Base-by-base conservation (phyloP, 2,888 invertebrate species). In the Crematogaster levior region DNA sequence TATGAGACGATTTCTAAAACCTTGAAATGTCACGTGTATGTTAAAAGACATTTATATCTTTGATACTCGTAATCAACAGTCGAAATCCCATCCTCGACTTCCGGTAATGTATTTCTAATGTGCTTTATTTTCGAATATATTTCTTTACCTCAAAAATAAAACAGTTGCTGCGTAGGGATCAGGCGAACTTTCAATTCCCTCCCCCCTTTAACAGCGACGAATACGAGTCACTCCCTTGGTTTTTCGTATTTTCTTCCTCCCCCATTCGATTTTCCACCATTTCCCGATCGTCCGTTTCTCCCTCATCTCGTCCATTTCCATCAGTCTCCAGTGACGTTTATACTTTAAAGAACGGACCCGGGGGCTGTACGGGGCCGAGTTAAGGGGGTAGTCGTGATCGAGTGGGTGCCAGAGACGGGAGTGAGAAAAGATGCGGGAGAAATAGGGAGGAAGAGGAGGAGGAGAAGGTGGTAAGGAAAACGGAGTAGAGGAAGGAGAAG, bases 301-400 rank as follows among this genome's bases (percentile, higher is more conserved):
- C 73, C 68, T 68, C 83, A 81, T 82, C 88, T 80, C 90, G 90
- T 89, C 90, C 87, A 87, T 89, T 88, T 88, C 87, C 87, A 90
- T 89, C 89, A 88, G 90, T 88, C 88, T 89, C 84, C 84, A 84
- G 86, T 86, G 90, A 91, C 90, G 91, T 91, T 90, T 90, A 90
- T 91, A 91, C 92, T 93, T 92, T 91, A 88, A 90, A 91, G 92
- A 92, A 92, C 91, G 92, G 92, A 92, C 91, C 93, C 91, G 88
- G 81, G 89, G 93, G 93, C 91, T 90, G 89, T 90, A 73, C 84
- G 81, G 87, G 81, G 86, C 75, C 86, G 87, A 85, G 81, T 86
- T 81, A 81, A 77, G 84, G 82, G 86, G 85, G 82, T 84, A 87
- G 83, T 84, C 73, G 68, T 75, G 86, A 87, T 86, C 85, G 90